Conservation (phyloP, 2,113 vertebrate species). For the Gobius niger region DNA sequence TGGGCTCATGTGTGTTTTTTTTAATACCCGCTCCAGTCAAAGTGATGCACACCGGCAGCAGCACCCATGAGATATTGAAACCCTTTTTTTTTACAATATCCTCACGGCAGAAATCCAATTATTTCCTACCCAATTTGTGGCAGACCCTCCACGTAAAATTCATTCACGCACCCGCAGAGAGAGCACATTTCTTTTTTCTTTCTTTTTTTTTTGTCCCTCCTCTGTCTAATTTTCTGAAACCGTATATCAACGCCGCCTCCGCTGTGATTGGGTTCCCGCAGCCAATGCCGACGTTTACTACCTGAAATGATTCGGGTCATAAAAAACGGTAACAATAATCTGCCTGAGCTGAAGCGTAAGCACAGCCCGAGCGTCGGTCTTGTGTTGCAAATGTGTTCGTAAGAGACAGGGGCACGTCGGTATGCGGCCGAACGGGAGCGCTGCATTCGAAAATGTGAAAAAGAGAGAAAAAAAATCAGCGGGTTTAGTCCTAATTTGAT, state of each 20-base stretch:
- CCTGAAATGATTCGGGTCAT: slow-evolving; percentile 29
- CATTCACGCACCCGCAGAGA: not conserved
- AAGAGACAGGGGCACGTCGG: slow-evolving; percentile 30
- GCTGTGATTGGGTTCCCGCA: slow-evolving; percentile 26
- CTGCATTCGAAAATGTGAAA: slow-evolving; percentile 18
- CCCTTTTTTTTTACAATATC: slow-evolving; percentile 5
- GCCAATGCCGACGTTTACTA: slow-evolving; percentile 22
- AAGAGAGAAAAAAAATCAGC: not conserved
- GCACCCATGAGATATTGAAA: slow-evolving; percentile 8
- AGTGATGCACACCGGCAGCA: not conserved
- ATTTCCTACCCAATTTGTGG: not conserved
- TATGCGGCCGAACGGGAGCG: slow-evolving; percentile 40
- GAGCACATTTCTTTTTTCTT: slow-evolving; percentile 10
- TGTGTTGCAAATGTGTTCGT: slow-evolving; percentile 38
- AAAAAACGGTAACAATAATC: not conserved
- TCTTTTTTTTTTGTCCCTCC: slow-evolving; percentile 14
- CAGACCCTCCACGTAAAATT: slow-evolving; percentile 5
- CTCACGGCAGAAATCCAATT: not conserved
- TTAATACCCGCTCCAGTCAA: not conserved
- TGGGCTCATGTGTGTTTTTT: slow-evolving; percentile 6
- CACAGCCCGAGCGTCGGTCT: slow-evolving; percentile 25
- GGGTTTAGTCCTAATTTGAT: no score
- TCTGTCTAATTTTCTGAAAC: slow-evolving; percentile 7
- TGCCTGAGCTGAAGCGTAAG: slow-evolving; percentile 13
- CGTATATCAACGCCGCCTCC: not conserved